Base-by-base conservation (phyloP, 2,797 vertebrate genomes). In the Arrhamphus sclerolepis region DNA sequence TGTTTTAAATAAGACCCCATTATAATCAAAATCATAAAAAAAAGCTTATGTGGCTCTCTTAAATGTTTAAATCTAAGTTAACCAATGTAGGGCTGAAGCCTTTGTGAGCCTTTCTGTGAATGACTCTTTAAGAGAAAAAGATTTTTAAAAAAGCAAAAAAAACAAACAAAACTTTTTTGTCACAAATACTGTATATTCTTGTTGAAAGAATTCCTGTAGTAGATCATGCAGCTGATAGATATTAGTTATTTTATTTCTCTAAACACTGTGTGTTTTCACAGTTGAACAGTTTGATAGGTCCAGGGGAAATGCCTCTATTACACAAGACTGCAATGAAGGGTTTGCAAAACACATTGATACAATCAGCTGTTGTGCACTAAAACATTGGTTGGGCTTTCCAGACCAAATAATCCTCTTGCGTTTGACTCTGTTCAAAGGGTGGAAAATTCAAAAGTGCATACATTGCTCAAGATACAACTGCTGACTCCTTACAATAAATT, bases 1-100 rank as follows among this genome's bases (percentile, higher is more conserved):
- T 93, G 93, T 93, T 92, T 92, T 88, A 81, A 92, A 94, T 94
- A 91, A 93, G 89, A 83, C 72, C 75, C 88, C 89, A 92, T 93
- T 93, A 92, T 93, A 93, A 93, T 93, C 91, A 93, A 93, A 93
- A 93, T 93, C 91, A 93, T 92, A 91, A 93, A 93, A 93, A 93
- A 88, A 90, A 90, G 84, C 84, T 90, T 91, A 92, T 88, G 89
- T 82, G 85, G 87, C 78, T 86, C 87, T 80, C 81, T 89, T 87
- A 89, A 89, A 89, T 83, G 87, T 91, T 91, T 90, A 88, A 89
- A 90, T 90, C 76, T 74, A 79, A 90, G 72, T 87, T 87, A 84
- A 84, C 81, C 75, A 77, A 75, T 79, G 80, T 77, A 78, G 79
- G 85, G 84, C 89, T 88, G 75, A 81, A 88, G 81, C 75, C 62